These are phyloP conservation scores for Nycticorax nycticorax DNA, from an alignment of 2,113 vertebrate species.

Conservation along the genomic window DNA sequence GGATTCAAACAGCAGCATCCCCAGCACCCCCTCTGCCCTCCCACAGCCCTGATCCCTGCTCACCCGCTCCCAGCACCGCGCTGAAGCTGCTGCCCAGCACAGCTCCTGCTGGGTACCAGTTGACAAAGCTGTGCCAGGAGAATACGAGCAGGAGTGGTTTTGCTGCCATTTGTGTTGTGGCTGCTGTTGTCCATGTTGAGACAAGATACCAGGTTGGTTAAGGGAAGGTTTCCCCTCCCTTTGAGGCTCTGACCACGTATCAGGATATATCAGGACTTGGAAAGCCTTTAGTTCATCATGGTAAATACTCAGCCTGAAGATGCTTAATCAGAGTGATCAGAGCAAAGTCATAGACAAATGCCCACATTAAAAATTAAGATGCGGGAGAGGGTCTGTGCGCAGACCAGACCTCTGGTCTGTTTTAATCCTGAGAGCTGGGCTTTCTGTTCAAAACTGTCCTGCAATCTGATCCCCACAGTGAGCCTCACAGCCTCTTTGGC, in stretches of 20 bases:
- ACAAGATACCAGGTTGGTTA: not conserved
- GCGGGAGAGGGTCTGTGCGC: not conserved
- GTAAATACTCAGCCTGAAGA: not conserved
- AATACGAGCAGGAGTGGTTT: not conserved
- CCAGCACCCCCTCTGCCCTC: not conserved
- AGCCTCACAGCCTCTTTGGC: not conserved
- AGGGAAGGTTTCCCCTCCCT: not conserved
- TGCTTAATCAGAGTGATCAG: not conserved
- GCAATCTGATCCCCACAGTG: accelerated
- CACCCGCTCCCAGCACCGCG: accelerated
- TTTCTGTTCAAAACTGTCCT: not conserved
- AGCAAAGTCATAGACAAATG: not conserved
- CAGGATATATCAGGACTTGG: not conserved
- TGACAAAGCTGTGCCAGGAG: not conserved
- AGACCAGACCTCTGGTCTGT: not conserved
- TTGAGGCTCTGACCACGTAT: not conserved
- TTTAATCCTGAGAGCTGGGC: not conserved
- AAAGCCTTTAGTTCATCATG: not conserved
- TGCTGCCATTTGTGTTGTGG: not conserved
- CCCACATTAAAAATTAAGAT: not conserved
- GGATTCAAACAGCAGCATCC: not conserved
- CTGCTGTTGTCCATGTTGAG: accelerated
- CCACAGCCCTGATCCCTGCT: not conserved
- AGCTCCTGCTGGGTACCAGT: not conserved
- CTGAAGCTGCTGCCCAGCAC: not conserved